Conservation (phyloP, 1,140 invertebrate genomes). For the Drosophila oshimai region DNA sequence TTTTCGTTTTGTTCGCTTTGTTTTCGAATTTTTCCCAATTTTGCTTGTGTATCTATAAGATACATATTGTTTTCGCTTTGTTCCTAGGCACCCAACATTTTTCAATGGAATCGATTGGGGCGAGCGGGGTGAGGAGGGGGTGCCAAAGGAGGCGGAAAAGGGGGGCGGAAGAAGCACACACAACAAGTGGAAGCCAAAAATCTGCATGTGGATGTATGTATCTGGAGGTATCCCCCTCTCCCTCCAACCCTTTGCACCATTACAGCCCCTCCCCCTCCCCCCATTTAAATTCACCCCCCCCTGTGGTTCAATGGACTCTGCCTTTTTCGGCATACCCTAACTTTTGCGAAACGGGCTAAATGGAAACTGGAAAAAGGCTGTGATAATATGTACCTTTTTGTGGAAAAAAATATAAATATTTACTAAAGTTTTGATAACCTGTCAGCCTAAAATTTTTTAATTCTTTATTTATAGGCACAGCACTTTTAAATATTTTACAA, state of each 20-base stretch:
- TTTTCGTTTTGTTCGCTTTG: background rate
- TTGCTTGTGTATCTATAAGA: conserved; percentile 39
- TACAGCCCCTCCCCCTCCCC: background rate
- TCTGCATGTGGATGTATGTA: conserved; percentile 25
- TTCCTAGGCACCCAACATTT: conserved; percentile 41
- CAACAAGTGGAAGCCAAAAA: conserved; percentile 61
- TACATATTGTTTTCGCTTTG: conserved; percentile 43
- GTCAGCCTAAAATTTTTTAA: too few relatives aligned
- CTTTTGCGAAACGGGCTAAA: background rate
- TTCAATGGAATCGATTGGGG: conserved; percentile 44
- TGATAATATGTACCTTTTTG: too few relatives aligned
- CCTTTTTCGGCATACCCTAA: conserved; percentile 14
- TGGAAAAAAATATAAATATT: too few relatives aligned
- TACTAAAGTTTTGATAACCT: too few relatives aligned
- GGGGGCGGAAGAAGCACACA: conserved; percentile 14
- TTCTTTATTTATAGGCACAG: too few relatives aligned
- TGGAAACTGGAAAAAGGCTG: too few relatives aligned
- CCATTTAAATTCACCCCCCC: conserved; percentile 12
- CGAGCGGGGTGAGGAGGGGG: too few relatives aligned
- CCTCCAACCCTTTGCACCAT: conserved; percentile 21
- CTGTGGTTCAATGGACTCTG: conserved; percentile 52
- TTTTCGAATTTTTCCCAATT: conserved; percentile 25
- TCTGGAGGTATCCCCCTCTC: background rate
- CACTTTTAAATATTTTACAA: too few relatives aligned
- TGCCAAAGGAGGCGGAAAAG: too few relatives aligned